Base-by-base conservation (phyloP, 2,888 invertebrate species). In the Ophion costatus region DNA sequence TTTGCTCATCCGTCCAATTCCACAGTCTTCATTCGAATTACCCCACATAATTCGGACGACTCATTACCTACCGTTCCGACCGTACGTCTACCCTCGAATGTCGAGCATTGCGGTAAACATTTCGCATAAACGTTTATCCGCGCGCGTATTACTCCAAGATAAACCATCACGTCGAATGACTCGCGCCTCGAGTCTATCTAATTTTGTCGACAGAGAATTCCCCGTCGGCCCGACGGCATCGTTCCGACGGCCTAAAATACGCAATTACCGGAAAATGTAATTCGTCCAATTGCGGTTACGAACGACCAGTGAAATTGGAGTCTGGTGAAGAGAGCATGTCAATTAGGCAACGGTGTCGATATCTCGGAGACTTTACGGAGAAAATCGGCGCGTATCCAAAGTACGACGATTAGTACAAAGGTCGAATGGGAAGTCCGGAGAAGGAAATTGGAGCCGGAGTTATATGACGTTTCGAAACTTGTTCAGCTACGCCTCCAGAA, bases 381-480 rank as follows among this genome's bases (percentile, higher is more conserved):
- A 11, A 77, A 77, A 66, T 51, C 33, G 76, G 57, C 61, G 70
- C 64, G n/a, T 5, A 66, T 77, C 51, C 22, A 3, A 77, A 71
- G 82, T 70, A 61, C 38, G 24, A 64, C 57, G 70, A 82, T 76
- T 59, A 66, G 66, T 56, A 22, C 59, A 33, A 63, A 42, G 45
- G 56, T 57, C 22, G 29, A 22, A 66, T 10, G 59, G 33, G 71
- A 38, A 61, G 57, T 20, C 17, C 51, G 9, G 38, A 22, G 6
- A 38, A 51, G 79, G 59, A 51, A 78, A 78, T 79, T 71, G 56
- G 38, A 56, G 33, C 56, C 22, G 20, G 56, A 71, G 79, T 79
- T 79, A 79, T 76, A 33, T 38, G 38, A 78, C 82, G 63, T 74
- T 82, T 78, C 73, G 56, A 74, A 82, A 82, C 82, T 82, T 78